Conservation (phyloP, 2,888 invertebrate species). For the Drosophila leonis region DNA sequence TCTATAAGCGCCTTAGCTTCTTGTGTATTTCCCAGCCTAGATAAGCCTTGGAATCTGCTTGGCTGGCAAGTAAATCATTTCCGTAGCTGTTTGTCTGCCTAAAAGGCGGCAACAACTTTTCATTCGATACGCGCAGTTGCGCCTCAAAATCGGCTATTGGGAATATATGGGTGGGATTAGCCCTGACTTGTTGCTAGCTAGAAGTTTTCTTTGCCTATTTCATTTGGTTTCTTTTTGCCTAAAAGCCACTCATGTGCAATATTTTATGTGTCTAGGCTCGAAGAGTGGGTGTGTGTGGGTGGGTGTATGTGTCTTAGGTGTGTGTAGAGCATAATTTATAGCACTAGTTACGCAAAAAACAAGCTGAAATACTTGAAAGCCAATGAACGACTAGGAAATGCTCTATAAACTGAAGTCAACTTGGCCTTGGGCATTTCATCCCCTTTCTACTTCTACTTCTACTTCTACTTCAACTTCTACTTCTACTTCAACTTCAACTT, state of each 20-base stretch:
- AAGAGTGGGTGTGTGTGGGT: background rate
- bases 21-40: background rate
- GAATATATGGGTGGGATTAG: constrained; percentile 1
- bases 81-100: constrained; percentile 40
- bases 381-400: background rate
- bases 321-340: constrained; percentile 61
- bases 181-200: constrained; percentile 62
- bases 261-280: constrained; percentile 58
- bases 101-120: constrained; percentile 67
- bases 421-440: background rate
- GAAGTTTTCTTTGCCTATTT: constrained; percentile 6
- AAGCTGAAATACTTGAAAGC: background rate
- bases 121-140: constrained; percentile 41
- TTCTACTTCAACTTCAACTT: background rate
- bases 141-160: constrained; percentile 44
- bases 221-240: constrained; percentile 30
- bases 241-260: constrained; percentile 66
- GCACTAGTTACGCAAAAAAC: constrained; percentile 17
- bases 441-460: background rate
- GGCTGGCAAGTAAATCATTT: constrained; percentile 62
- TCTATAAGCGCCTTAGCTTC: constrained; percentile 1
- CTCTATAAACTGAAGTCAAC: background rate
- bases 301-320: background rate
- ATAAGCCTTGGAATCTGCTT: constrained; percentile 6
- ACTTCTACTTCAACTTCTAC: background rate